These are phyloP conservation scores for Cyanistes caeruleus DNA, from an alignment of 2,113 vertebrate genomes.

Conservation along the genomic window DNA sequence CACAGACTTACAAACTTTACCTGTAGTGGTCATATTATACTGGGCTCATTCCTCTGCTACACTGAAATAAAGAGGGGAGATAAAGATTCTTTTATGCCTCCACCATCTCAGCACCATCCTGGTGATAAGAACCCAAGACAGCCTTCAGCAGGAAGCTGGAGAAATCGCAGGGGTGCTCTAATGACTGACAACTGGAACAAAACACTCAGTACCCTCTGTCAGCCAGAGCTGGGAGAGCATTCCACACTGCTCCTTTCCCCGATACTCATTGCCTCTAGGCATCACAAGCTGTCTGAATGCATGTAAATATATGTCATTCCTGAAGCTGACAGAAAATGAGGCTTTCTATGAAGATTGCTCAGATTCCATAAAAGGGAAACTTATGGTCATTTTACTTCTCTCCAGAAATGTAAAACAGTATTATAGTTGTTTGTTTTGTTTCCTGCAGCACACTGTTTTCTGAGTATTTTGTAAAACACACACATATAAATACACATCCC, in stretches of 20 bases:
- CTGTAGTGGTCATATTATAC: not conserved
- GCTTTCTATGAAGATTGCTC: not conserved
- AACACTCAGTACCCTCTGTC: constrained; percentile 54
- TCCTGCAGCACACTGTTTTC: not conserved
- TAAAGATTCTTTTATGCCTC: constrained; percentile 17
- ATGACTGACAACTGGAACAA: constrained; percentile 16
- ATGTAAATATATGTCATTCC: constrained; percentile 8
- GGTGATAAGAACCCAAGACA: constrained; percentile 26
- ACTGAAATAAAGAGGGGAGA: constrained; percentile 11
- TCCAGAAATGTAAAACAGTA: not conserved
- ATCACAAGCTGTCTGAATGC: not conserved
- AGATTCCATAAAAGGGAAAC: not conserved
- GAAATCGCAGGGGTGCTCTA: constrained; percentile 49
- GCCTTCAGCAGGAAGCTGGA: constrained; percentile 54
- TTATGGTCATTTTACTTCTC: not conserved
- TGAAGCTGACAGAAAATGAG: not conserved
- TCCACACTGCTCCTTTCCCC: not conserved
- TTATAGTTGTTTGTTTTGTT: not conserved
- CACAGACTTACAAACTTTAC: not conserved
- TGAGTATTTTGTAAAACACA: not conserved
- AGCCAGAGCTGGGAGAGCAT: constrained; percentile 35
- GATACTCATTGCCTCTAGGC: not conserved
- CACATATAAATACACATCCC: not conserved
- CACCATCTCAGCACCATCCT: constrained; percentile 12
- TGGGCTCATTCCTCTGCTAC: not conserved